phyloP scores from a whole-genome alignment of 2,113 vertebrate genomes.

The Hippolais icterina region DNA sequence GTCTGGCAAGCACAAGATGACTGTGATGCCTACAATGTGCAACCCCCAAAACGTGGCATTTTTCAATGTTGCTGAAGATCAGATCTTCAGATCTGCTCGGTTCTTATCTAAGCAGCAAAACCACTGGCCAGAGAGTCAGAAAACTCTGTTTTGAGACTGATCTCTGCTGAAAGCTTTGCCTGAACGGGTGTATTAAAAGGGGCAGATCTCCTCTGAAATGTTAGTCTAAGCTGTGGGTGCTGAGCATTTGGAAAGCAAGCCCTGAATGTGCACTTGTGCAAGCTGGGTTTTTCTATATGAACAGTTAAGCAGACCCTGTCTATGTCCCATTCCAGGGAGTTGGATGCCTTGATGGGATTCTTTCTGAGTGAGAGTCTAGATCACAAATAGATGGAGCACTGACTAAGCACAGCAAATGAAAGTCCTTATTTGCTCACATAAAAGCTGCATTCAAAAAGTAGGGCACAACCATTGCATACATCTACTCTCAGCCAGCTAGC shows the following conservation, averaged over 20 bases:
- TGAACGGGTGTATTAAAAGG: background rate
- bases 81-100: background rate
- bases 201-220: background rate
- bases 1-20: constrained; percentile 5
- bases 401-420: constrained; percentile 14
- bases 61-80: background rate
- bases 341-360: constrained; percentile 11
- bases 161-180: background rate
- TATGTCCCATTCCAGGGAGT: background rate
- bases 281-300: background rate
- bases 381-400: constrained; percentile 37
- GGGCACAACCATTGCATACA: background rate
- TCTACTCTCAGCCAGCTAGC: background rate
- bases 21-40: background rate
- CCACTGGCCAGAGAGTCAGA: background rate
- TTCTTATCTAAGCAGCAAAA: background rate
- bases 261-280: background rate
- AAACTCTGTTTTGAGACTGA: background rate
- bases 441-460: constrained; percentile 13
- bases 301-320: background rate
- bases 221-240: background rate
- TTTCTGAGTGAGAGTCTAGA: constrained; percentile 24
- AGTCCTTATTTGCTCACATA: constrained; percentile 54
- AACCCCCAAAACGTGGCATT: background rate
- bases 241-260: background rate